Conservation (phyloP, 2,888 invertebrate genomes). For the Tetanocera ferruginea region DNA sequence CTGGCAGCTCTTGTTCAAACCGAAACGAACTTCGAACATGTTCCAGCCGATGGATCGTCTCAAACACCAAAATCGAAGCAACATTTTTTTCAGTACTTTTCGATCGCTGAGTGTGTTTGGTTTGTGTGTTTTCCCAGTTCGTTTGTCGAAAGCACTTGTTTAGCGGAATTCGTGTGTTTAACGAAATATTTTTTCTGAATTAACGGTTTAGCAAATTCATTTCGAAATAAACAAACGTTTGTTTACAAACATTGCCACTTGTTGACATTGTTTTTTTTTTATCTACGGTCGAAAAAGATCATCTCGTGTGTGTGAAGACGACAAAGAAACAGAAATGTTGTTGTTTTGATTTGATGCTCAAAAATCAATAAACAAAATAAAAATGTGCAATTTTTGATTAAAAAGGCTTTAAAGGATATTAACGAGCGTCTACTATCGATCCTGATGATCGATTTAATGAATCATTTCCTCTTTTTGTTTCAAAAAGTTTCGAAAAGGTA, state of each 20-base stretch:
- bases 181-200: neutral
- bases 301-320: neutral
- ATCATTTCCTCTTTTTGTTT: too few relatives aligned
- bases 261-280: neutral
- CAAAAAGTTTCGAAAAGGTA: too few relatives aligned
- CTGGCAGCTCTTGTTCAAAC: too few relatives aligned
- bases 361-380: too few relatives aligned
- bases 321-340: neutral
- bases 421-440: too few relatives aligned
- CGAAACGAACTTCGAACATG: neutral
- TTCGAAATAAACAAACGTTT: neutral
- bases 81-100: neutral
- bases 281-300: too few relatives aligned
- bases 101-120: neutral
- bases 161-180: neutral
- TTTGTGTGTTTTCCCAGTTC: neutral
- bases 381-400: neutral
- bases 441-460: too few relatives aligned
- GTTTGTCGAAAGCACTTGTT: neutral
- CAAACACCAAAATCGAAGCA: neutral
- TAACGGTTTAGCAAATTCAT: conserved; percentile 5
- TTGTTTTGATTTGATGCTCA: neutral
- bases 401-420: neutral
- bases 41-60: neutral
- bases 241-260: conserved; percentile 23